Evolutionary conservation across 2,888 invertebrate genomes (phyloP).

Genomic region (Ganaspis brasiliensis): DNA sequence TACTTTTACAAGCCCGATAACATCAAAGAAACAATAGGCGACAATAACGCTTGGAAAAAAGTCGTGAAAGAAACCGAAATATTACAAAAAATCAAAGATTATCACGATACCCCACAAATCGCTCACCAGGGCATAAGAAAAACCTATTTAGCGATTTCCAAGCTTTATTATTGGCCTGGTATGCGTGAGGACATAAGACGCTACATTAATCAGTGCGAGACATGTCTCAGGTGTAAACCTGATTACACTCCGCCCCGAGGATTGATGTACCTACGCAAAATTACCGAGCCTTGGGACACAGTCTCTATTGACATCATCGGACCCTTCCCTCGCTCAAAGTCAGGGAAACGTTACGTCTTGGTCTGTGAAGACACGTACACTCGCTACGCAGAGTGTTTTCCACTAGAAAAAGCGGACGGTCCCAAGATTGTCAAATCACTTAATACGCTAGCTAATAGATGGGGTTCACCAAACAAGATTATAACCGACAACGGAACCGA

Average conservation of each 20-base stretch:
- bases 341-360: background rate
- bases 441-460: background rate
- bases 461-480: background rate
- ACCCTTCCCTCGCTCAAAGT: background rate
- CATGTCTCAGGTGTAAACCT: background rate
- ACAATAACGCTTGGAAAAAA: too few species aligned
- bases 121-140: too few species aligned
- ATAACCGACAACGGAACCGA: constrained; percentile 4
- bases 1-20: too few species aligned
- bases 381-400: background rate
- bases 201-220: too few species aligned
- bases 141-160: too few species aligned
- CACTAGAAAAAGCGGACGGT: background rate
- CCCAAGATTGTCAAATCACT: background rate
- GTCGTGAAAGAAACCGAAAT: too few species aligned
- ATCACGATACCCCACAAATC: too few species aligned
- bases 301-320: background rate
- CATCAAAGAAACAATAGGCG: too few species aligned
- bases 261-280: too few species aligned
- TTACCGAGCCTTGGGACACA: background rate
- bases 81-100: too few species aligned
- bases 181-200: too few species aligned
- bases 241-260: background rate
- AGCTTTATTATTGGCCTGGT: too few species aligned
- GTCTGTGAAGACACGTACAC: constrained; percentile 4